phyloP scores from a whole-genome alignment of 2,797 vertebrate genomes.

The Lutjanus argentimaculatus region DNA sequence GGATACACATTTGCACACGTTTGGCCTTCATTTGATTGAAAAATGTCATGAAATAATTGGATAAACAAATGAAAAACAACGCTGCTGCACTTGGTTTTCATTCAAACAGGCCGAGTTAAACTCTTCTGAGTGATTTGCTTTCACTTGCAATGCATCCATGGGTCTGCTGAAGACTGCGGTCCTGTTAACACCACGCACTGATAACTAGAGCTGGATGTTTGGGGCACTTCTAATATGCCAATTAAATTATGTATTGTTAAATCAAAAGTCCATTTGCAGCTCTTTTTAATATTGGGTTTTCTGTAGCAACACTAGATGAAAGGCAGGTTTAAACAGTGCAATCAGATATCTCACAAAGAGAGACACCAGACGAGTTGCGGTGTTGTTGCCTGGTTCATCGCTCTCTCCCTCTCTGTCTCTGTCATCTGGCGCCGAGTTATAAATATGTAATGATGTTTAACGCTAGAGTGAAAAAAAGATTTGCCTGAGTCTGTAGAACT shows the following conservation, averaged over 20 bases:
- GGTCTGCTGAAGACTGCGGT: constrained; percentile 35
- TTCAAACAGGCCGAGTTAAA: constrained; percentile 35
- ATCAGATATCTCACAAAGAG: constrained; percentile 80
- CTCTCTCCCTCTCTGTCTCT: constrained; percentile 75
- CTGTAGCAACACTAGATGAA: constrained; percentile 76
- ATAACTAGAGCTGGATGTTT: constrained; percentile 66
- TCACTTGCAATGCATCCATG: constrained; percentile 42
- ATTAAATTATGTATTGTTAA: constrained; percentile 82
- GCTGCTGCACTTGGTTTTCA: constrained; percentile 18
- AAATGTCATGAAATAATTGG: constrained; percentile 15
- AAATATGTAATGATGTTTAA: constrained; percentile 90
- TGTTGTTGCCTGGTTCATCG: constrained; percentile 80
- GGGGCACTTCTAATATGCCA: constrained; percentile 76
- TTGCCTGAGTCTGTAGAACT: constrained; percentile 80
- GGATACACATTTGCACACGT: no score
- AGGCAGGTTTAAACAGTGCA: constrained; percentile 82
- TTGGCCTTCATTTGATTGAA: constrained; percentile 22
- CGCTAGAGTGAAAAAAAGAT: constrained; percentile 79
- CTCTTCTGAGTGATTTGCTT: constrained; percentile 48
- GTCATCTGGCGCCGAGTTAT: constrained; percentile 86
- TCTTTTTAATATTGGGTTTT: constrained; percentile 80
- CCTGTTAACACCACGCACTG: constrained; percentile 35
- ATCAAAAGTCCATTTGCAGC: constrained; percentile 84
- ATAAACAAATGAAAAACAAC: constrained; percentile 24
- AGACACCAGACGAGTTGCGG: constrained; percentile 74